Base-by-base conservation (phyloP, 1,140 invertebrate species). In the Phymorhynchus buccinoides region DNA sequence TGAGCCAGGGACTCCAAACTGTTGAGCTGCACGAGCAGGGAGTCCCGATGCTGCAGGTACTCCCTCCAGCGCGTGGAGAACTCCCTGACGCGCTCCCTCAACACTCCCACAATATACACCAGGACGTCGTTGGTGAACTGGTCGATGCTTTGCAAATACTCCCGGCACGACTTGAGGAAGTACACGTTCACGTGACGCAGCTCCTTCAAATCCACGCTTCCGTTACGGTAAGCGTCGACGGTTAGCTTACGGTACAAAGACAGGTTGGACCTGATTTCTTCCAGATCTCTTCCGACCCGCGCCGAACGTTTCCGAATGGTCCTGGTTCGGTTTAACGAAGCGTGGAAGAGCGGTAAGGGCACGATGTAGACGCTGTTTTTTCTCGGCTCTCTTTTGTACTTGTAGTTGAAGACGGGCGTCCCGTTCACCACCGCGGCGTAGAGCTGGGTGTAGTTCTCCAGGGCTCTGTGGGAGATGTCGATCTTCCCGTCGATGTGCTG, bases 371-470 rank as follows among this genome's bases (percentile, higher is more conserved):
- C 30, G 56, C 79, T 83, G 42, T 85, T 42, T 1, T 7, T 39
- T n/a, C 84, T 3, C 1, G 42, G 44, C 22, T 78, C 52, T 4
- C 44, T 75, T 6, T 44, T n/a, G 71, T 73, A 87, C 77, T 78
- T 85, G 71, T 88, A 88, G 39, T 85, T 77, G 78, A 88, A 88
- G 27, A 88, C 80, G 18, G 84, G 85, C 4, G 39, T 75, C 4
- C 87, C 85, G n/a, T 75, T 86, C 35, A 48, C 44, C 41, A 85
- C 84, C 1, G 85, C 84, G 18, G 78, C 52, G 7, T 32, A 82
- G 3, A 86, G 44, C 39, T 89, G 1, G 12, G 87, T 89, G 75
- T 84, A 87, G 77, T 89, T 89, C 6, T 73, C n/a, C 32, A 87
- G 27, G 0, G 87, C 86, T 73, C 82, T 81, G 12, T 85, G 37